phyloP scores from a whole-genome alignment of 2,113 vertebrate genomes.

The Chinchilla lanigera region DNA sequence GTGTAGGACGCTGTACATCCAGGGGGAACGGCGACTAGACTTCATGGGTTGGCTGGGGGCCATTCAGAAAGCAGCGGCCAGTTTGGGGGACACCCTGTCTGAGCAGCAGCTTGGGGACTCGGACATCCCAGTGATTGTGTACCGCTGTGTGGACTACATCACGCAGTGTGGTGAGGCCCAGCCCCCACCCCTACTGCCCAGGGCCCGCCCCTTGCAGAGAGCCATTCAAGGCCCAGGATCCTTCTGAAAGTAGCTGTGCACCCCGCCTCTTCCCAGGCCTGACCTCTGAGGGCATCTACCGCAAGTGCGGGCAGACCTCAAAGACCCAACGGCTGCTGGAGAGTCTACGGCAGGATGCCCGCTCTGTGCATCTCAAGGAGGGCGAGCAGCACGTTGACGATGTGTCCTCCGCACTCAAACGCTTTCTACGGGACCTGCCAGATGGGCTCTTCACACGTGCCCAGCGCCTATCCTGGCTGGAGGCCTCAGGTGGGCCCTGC shows the following conservation, averaged over 20 bases:
- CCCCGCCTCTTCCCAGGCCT: conserved; percentile 86
- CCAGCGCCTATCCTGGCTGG: conserved; percentile 88
- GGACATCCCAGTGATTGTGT: conserved; percentile 93
- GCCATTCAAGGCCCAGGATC: neutral
- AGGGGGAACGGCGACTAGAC: conserved; percentile 93
- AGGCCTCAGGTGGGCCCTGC: conserved; percentile 86
- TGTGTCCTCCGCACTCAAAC: conserved; percentile 94
- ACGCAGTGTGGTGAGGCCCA: conserved; percentile 91
- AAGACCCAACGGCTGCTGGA: conserved; percentile 92
- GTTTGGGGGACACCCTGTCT: conserved; percentile 91
- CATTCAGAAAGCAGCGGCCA: conserved; percentile 92
- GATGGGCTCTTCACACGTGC: conserved; percentile 92
- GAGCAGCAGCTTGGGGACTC: conserved; percentile 95
- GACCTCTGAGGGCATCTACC: conserved; percentile 96
- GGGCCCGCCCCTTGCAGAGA: no score
- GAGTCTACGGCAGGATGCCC: conserved; percentile 90
- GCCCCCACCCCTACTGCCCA: rapidly evolving
- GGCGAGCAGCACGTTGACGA: conserved; percentile 96
- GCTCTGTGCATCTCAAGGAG: conserved; percentile 91
- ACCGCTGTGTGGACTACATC: conserved; percentile 95
- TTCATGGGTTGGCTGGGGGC: conserved; percentile 92
- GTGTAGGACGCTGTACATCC: conserved; percentile 93
- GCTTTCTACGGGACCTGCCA: conserved; percentile 94
- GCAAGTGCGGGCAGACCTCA: conserved; percentile 96
- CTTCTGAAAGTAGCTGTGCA: neutral